phyloP scores from a whole-genome alignment of 2,888 invertebrate genomes.

The Ectemnius lituratus region DNA sequence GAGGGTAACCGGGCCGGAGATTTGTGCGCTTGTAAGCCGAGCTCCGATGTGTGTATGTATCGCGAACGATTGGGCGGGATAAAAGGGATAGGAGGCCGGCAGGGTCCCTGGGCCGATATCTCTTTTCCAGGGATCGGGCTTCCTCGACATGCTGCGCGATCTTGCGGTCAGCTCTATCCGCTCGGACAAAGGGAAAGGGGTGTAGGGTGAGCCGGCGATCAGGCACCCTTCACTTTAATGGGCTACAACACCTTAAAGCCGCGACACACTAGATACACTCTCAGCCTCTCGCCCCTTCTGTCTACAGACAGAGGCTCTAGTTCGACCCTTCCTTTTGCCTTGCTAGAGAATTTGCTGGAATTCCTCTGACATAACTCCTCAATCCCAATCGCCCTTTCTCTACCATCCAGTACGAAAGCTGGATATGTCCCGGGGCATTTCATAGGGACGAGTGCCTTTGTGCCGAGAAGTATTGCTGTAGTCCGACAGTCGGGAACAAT shows the following conservation, averaged over 20 bases:
- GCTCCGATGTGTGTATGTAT: constrained; percentile 65
- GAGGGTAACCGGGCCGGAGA: constrained; percentile 69
- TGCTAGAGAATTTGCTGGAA: too few relatives aligned
- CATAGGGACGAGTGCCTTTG: too few relatives aligned
- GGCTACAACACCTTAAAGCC: constrained; percentile 34
- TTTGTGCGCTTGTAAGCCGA: constrained; percentile 72
- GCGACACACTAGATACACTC: constrained; percentile 10
- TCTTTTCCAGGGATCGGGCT: constrained; percentile 55
- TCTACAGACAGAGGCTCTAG: not conserved
- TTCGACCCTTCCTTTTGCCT: too few relatives aligned
- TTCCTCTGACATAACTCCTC: too few relatives aligned
- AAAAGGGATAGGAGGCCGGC: constrained; percentile 68
- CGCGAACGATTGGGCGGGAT: constrained; percentile 76
- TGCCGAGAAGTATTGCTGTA: too few relatives aligned
- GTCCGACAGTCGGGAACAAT: too few relatives aligned
- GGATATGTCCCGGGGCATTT: too few relatives aligned
- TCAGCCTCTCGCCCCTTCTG: not conserved
- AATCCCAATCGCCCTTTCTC: too few relatives aligned
- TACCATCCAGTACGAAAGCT: too few relatives aligned
- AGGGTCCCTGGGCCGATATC: constrained; percentile 65
- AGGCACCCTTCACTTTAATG: constrained; percentile 31
- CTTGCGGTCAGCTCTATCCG: constrained; percentile 33
- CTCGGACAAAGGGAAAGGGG: constrained; percentile 11
- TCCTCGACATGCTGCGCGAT: constrained; percentile 40
- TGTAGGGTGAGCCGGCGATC: constrained; percentile 35